Conservation (phyloP, 1,140 invertebrate genomes). For the Bombus confusus region DNA sequence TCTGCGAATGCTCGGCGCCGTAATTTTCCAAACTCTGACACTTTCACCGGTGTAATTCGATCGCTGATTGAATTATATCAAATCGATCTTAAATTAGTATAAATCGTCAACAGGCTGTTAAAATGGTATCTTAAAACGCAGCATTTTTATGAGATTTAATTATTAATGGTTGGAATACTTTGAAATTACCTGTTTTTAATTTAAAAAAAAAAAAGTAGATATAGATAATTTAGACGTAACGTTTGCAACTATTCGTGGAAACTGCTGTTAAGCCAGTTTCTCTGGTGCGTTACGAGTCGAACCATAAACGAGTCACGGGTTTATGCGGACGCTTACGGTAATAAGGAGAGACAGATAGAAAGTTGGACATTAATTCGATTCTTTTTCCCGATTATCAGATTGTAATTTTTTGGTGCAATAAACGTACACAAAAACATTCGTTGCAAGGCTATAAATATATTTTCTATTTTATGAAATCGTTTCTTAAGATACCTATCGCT, state of each 20-base stretch:
- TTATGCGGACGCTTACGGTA: constrained; percentile 22
- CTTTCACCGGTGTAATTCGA: constrained; percentile 10
- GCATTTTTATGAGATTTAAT: background rate
- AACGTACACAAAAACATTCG: background rate
- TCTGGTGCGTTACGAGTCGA: constrained; percentile 21
- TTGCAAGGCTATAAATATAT: background rate
- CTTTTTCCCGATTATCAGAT: constrained; percentile 2
- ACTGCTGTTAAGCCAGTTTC: constrained; percentile 49
- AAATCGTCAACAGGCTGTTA: background rate
- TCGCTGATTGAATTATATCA: too few relatives aligned
- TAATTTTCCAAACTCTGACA: background rate
- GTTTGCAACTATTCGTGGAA: constrained; percentile 20
- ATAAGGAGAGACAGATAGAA: constrained; percentile 50
- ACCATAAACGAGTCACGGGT: constrained; percentile 44
- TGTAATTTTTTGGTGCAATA: background rate
- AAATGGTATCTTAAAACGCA: background rate
- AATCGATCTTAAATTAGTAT: background rate
- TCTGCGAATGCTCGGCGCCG: background rate
- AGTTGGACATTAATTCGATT: constrained; percentile 13
- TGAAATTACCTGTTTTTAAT: background rate
- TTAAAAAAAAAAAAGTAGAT: too few relatives aligned
- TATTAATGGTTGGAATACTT: background rate
- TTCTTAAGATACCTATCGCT: background rate
- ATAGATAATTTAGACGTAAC: background rate
- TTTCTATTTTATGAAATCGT: constrained; percentile 7